Evolutionary conservation across 2,797 vertebrate genomes (phyloP).

Genomic region (Ctenopoma multispine): DNA sequence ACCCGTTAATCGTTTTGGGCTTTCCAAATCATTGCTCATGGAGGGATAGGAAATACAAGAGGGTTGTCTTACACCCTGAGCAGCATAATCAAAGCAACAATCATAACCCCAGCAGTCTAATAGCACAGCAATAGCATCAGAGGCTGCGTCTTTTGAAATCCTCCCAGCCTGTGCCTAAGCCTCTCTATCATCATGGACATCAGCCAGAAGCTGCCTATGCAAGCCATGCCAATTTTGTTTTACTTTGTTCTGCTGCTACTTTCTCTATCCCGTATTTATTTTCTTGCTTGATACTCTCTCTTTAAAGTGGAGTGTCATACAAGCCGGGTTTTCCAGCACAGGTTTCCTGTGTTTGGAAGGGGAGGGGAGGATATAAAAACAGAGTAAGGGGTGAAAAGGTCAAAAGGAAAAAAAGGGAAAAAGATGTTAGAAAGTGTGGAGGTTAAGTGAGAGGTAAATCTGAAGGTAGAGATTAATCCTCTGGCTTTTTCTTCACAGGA

Average conservation of each 20-base stretch:
- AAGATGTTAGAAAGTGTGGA: conserved; percentile 55
- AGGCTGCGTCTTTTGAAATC: conserved; percentile 48
- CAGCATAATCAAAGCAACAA: conserved; percentile 62
- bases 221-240: conserved; percentile 67
- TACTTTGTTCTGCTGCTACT: conserved; percentile 74
- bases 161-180: conserved; percentile 45
- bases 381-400: conserved; percentile 69
- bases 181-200: conserved; percentile 73
- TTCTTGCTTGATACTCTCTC: conserved; percentile 73
- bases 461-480: conserved; percentile 45
- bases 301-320: conserved; percentile 76
- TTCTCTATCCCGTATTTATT: conserved; percentile 73
- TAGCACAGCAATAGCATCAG: conserved; percentile 60
- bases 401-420: conserved; percentile 54
- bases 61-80: conserved; percentile 41
- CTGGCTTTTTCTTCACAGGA: conserved; percentile 30
- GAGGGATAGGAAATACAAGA: conserved; percentile 47
- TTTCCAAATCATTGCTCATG: conserved; percentile 34
- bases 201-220: conserved; percentile 67
- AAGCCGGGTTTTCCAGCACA: conserved; percentile 70
- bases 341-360: conserved; percentile 77
- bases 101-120: conserved; percentile 59
- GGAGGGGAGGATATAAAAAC: conserved; percentile 67
- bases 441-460: conserved; percentile 68
- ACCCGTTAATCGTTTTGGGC: conserved; percentile 39